phyloP scores from a whole-genome alignment of 2,113 vertebrate species.

The Chionodraco myersi region DNA sequence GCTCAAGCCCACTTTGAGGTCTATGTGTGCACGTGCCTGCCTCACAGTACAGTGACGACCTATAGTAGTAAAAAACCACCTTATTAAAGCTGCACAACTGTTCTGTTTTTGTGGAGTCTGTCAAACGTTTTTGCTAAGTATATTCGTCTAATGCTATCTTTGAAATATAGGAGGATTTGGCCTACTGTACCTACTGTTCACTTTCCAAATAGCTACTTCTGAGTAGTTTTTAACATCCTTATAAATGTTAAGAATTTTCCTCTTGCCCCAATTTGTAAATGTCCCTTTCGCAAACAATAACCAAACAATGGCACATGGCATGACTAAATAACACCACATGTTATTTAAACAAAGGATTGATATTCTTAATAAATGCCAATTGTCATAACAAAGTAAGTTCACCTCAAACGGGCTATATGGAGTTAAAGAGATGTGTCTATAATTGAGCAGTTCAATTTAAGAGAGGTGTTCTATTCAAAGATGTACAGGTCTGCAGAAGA shows the following conservation, averaged over 20 bases:
- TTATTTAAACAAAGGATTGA: too few species aligned
- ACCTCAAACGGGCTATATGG: background rate
- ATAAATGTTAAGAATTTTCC: background rate
- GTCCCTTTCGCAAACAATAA: too few species aligned
- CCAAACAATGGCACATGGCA: too few species aligned
- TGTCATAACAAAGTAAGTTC: too few species aligned
- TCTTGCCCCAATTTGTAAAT: background rate
- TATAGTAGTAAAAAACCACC: background rate
- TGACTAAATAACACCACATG: too few species aligned
- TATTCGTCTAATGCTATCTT: background rate
- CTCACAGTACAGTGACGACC: background rate
- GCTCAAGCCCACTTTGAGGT: too few species aligned
- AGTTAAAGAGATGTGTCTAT: background rate
- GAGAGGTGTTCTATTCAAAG: background rate
- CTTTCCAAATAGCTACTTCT: background rate
- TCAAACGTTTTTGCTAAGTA: background rate
- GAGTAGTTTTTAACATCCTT: background rate
- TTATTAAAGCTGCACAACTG: background rate
- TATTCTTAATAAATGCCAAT: too few species aligned
- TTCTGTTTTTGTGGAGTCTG: background rate
- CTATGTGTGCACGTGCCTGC: too few species aligned
- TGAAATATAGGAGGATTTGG: background rate
- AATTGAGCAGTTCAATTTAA: background rate
- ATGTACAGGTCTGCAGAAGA: background rate
- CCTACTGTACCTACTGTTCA: background rate